Percentiles rank a stretch among this genome's conserved stretches.
Evolutionary conservation across 2,888 invertebrate genomes (phyloP).

Genomic region (Tenthredo mesomela): DNA sequence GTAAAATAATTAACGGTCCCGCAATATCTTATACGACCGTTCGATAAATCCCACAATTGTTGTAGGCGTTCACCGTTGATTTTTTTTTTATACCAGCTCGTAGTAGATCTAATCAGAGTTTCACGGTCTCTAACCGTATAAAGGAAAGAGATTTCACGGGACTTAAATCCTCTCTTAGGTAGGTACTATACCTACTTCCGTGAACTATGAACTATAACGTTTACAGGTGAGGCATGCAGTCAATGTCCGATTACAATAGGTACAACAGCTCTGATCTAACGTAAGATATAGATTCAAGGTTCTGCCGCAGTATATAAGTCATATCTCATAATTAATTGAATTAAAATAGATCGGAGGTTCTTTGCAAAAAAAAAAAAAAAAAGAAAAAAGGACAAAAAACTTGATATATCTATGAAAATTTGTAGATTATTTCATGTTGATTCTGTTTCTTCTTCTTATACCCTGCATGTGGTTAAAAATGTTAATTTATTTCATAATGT

Average conservation of each 20-base stretch:
- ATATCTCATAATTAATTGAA: not conserved
- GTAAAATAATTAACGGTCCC: constrained; percentile 21
- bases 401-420: too few relatives aligned
- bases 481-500: too few relatives aligned
- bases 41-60: not conserved
- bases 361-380: not conserved
- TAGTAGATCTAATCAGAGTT: constrained; percentile 25
- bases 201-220: constrained; percentile 22
- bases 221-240: not conserved
- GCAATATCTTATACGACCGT: not conserved
- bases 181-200: not conserved
- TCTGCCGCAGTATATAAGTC: not conserved
- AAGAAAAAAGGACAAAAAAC: not conserved
- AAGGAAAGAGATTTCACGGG: constrained; percentile 39
- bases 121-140: not conserved
- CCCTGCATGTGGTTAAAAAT: not conserved
- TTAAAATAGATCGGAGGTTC: not conserved
- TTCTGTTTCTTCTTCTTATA: too few relatives aligned
- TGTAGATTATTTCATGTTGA: too few relatives aligned
- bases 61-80: constrained; percentile 28
- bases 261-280: not conserved
- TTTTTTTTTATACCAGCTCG: not conserved
- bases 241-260: constrained; percentile 26
- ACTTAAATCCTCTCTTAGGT: constrained; percentile 18
- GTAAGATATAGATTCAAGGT: not conserved